Evolutionary conservation across 2,888 invertebrate species (phyloP), one percentile per base, ranked within the genome.

Genomic region (Dioctria rufipes): DNA sequence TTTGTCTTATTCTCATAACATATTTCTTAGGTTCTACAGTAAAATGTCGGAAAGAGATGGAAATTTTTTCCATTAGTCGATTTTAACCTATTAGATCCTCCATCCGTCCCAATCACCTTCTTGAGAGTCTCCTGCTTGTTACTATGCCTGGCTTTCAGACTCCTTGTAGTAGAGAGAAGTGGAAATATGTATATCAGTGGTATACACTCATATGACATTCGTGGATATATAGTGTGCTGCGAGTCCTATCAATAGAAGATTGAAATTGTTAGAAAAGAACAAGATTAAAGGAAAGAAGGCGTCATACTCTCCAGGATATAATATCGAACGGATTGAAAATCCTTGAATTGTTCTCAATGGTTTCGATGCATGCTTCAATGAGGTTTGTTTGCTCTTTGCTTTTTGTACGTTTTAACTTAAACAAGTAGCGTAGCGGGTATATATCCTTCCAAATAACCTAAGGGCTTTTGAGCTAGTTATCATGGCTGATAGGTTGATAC

Each of bases 1-100:
- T 71, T 71, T 71, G 54, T 71, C 54, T 71, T 71, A 71, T 71
- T 71, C 71, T 71, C 54, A 51, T 71, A 49, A 71, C 71, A 71
- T 71, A 71, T 71, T 39, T 71, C 51, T 49, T 46, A 67, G 8
- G 66, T 6, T 5, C 8, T 46, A 46, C 46, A 46, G 46, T 8
- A 46, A 46, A 6, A 49, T 69, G 69, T 49, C 25, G 13, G 51
- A 69, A 69, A 25, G 49, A 69, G 58, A 69, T 69, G 37, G 49
- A 69, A 69, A 51, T 51, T 69, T 25, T 69, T 69, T 69, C 69
- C 51, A 69, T 69, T 69, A 51, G 69, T 69, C 37, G 51, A 69
- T 69, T 69, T 69, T 69, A 49, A 13, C 69, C 51, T 69, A 69
- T 69, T 69, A 69, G 69, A 69, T 69, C 4, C 46, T 49, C 49